A percentile compares a stretch with the other conserved stretches of the same genome.
These are phyloP conservation scores for Holocentrus rufus DNA, from an alignment of 2,797 vertebrate genomes.

Conservation along the genomic window DNA sequence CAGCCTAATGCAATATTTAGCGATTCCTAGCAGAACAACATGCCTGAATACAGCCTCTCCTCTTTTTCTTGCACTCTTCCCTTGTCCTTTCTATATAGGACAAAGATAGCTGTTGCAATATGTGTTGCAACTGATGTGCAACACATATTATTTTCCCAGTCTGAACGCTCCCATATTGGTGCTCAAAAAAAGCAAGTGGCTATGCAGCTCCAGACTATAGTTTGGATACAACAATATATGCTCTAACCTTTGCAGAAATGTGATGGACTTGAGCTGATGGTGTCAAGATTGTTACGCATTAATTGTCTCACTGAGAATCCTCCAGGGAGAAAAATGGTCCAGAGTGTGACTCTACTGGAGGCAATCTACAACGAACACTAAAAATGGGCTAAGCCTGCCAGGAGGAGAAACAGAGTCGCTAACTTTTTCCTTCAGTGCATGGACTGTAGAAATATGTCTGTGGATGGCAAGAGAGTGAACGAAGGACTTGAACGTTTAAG, in stretches of 20 bases:
- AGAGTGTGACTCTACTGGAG: too few species aligned
- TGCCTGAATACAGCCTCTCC: slow-evolving; percentile 26
- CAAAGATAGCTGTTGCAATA: slow-evolving; percentile 6
- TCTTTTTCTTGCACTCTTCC: slow-evolving; percentile 38
- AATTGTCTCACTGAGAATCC: slow-evolving; percentile 6
- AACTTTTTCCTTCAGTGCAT: background rate
- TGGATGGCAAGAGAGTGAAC: too few species aligned
- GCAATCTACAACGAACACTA: background rate
- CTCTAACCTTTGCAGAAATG: background rate
- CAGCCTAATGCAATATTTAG: slow-evolving; percentile 68
- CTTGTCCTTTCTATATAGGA: slow-evolving; percentile 19
- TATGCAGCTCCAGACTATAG: background rate
- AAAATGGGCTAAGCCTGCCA: background rate
- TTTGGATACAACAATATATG: background rate
- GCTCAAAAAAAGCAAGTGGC: background rate
- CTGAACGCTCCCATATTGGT: background rate
- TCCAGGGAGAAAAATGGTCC: background rate
- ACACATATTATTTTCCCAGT: slow-evolving; percentile 11
- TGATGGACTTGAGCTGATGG: background rate
- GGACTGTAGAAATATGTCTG: too few species aligned
- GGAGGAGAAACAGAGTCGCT: background rate
- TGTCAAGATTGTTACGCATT: background rate
- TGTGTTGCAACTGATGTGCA: slow-evolving; percentile 12
- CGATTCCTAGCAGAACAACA: slow-evolving; percentile 44
- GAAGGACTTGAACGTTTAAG: too few species aligned